Evolutionary conservation across 1,140 invertebrate species (phyloP).

Genomic region (Diabrotica virgifera): DNA sequence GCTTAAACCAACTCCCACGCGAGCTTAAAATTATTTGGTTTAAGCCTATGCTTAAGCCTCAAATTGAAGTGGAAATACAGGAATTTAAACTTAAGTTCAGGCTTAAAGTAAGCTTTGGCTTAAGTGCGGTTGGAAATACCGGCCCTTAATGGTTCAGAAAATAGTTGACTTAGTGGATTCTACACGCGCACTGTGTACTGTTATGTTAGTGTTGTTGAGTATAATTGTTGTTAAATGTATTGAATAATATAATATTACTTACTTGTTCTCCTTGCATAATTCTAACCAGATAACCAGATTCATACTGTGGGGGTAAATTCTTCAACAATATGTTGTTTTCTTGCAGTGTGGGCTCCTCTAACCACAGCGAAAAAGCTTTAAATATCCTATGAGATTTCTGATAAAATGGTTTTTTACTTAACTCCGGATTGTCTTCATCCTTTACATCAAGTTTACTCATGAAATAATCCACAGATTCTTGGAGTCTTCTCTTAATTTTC

Average conservation of each 20-base stretch:
- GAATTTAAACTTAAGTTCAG: too few species aligned
- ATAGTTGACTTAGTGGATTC: too few species aligned
- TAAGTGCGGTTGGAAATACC: too few species aligned
- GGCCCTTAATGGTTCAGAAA: too few species aligned
- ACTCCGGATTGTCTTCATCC: slow-evolving; percentile 28
- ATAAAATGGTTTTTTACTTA: slow-evolving; percentile 16
- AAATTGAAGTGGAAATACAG: too few species aligned
- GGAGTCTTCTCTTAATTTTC: slow-evolving; percentile 67
- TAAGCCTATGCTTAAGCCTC: too few species aligned
- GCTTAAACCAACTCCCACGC: too few species aligned
- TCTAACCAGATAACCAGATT: slow-evolving; percentile 54
- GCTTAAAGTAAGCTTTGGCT: too few species aligned
- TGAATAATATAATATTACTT: slow-evolving; percentile 12
- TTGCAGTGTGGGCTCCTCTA: slow-evolving; percentile 74
- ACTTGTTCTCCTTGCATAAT: slow-evolving; percentile 48
- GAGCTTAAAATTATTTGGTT: too few species aligned
- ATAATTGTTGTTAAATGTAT: too few species aligned
- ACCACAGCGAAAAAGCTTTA: slow-evolving; percentile 69
- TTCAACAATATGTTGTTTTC: slow-evolving; percentile 67
- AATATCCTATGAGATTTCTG: slow-evolving; percentile 52
- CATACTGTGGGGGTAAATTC: slow-evolving; percentile 69
- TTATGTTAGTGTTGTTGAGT: too few species aligned
- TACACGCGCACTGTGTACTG: too few species aligned
- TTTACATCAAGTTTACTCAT: slow-evolving; percentile 46
- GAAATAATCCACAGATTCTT: slow-evolving; percentile 64